Evolutionary conservation across 2,797 vertebrate genomes (phyloP).

Genomic region (Schizopygopsis pylzovi): DNA sequence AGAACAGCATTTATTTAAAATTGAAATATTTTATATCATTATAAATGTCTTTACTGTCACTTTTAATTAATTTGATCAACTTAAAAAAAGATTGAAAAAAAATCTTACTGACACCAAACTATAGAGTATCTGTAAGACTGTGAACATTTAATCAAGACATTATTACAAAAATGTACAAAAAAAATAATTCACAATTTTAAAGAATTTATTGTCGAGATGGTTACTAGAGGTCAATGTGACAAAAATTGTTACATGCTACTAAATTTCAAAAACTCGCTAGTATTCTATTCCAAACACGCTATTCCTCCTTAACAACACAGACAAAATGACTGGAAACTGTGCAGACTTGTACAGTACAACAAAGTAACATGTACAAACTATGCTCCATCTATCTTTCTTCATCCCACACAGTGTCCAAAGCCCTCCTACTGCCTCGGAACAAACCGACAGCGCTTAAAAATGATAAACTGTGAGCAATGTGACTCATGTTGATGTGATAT

Average conservation of each 20-base stretch:
- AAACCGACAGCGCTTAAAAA: not conserved
- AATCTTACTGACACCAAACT: not conserved
- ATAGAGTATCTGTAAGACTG: not conserved
- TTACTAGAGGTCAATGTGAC: not conserved
- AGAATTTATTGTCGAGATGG: not conserved
- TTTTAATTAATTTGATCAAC: not conserved
- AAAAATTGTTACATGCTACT: not conserved
- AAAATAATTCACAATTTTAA: not conserved
- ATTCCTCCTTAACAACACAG: not conserved
- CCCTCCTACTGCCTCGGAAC: not conserved
- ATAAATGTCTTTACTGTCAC: not conserved
- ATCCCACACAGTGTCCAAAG: not conserved
- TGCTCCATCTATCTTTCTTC: not conserved
- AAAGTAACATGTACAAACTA: constrained; percentile 3
- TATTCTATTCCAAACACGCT: not conserved
- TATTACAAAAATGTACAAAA: not conserved
- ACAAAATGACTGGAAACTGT: not conserved
- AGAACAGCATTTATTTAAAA: too few relatives aligned
- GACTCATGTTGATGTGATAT: not conserved
- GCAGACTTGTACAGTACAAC: not conserved
- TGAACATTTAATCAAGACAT: not conserved
- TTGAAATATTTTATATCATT: not conserved
- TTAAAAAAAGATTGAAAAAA: not conserved
- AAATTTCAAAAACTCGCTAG: not conserved
- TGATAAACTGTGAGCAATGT: not conserved